Evolutionary conservation across 2,113 vertebrate genomes (phyloP).

Genomic region (Apus apus): DNA sequence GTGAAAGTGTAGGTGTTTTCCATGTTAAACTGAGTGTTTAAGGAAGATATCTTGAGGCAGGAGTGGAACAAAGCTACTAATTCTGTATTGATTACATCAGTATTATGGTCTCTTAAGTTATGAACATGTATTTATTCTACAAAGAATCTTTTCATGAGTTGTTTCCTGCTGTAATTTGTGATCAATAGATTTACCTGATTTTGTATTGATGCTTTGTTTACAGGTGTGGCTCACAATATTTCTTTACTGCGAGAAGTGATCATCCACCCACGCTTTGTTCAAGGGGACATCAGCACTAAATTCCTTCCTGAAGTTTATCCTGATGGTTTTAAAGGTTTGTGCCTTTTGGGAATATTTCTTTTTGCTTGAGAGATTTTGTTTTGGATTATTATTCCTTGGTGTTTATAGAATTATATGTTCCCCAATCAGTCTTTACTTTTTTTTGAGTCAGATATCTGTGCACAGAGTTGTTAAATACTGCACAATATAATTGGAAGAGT

Average conservation of each 20-base stretch:
- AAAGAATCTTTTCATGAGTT: background rate
- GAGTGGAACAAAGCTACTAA: background rate
- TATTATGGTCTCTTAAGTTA: background rate
- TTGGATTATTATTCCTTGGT: background rate
- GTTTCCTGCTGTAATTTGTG: background rate
- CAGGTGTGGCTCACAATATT: constrained; percentile 98
- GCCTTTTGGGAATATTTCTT: background rate
- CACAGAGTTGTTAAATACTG: background rate
- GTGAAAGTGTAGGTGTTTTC: background rate
- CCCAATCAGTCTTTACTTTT: background rate
- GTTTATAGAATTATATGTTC: background rate
- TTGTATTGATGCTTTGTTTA: constrained; percentile 43
- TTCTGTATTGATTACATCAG: background rate
- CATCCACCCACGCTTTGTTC: constrained; percentile 88
- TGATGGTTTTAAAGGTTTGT: constrained; percentile 93
- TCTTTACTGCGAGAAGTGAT: constrained; percentile 94
- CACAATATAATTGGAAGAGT: background rate
- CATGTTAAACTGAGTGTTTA: background rate
- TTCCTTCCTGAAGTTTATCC: constrained; percentile 97
- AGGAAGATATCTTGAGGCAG: background rate
- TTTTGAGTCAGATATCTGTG: background rate
- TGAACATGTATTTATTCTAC: background rate
- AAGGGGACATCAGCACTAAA: constrained; percentile 94
- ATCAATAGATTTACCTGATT: background rate
- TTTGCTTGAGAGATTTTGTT: background rate